Percentiles rank a stretch among this genome's conserved stretches.
These are phyloP conservation scores for Lutjanus erythropterus DNA, from an alignment of 2,113 vertebrate genomes.

Conservation along the genomic window DNA sequence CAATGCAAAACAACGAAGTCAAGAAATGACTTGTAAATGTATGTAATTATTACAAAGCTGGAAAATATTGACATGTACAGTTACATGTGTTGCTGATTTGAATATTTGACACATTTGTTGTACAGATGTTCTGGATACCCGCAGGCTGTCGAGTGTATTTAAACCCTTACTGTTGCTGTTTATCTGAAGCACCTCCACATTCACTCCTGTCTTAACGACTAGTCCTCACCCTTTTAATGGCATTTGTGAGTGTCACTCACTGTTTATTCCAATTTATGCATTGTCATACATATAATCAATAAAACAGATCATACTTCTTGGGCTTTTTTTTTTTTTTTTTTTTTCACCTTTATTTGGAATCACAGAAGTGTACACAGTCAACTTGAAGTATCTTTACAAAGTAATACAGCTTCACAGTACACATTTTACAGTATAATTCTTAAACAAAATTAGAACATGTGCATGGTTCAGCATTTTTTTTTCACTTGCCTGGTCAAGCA, in stretches of 20 bases:
- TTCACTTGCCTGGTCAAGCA: no score
- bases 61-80: conserved; percentile 64
- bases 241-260: conserved; percentile 33
- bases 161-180: conserved; percentile 24
- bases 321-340: no score
- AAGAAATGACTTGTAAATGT: conserved; percentile 66
- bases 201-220: conserved; percentile 40
- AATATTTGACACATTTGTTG: conserved; percentile 55
- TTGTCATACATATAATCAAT: conserved; percentile 62
- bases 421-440: no score
- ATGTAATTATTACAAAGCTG: conserved; percentile 72
- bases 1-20: conserved; percentile 31
- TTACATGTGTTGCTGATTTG: conserved; percentile 46
- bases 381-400: no score
- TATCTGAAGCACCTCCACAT: conserved; percentile 16
- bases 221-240: conserved; percentile 17
- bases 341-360: no score
- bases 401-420: no score
- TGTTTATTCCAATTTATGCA: conserved; percentile 42
- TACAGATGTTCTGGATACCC: conserved; percentile 47
- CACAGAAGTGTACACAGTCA: no score
- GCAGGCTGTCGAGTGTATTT: conserved; percentile 30
- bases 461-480: no score
- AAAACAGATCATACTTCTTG: conserved; percentile 51
- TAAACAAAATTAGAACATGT: no score